These are phyloP conservation scores for Thinocorus orbignyianus DNA, from an alignment of 2,113 vertebrate genomes.

Conservation along the genomic window DNA sequence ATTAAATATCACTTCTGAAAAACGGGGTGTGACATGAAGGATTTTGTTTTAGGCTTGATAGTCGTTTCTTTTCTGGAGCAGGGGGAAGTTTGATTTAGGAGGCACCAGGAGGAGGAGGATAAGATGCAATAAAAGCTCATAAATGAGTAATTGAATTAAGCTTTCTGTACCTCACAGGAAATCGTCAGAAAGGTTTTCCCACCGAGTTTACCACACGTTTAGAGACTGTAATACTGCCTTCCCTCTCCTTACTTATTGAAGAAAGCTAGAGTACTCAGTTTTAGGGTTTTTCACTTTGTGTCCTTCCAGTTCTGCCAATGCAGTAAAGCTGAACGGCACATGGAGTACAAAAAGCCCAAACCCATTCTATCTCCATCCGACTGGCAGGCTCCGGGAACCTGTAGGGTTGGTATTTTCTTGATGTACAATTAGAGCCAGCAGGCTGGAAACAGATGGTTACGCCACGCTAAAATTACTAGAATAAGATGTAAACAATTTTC, in stretches of 20 bases:
- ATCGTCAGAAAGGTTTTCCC: background rate
- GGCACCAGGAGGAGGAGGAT: background rate
- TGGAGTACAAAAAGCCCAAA: fast-evolving
- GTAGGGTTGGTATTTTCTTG: background rate
- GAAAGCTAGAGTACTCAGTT: background rate
- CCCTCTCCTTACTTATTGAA: background rate
- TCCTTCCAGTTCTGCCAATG: fast-evolving
- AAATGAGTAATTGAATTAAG: slow-evolving; percentile 38
- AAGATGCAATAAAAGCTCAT: background rate
- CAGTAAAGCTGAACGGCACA: background rate
- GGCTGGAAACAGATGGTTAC: slow-evolving; percentile 8
- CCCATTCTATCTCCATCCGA: background rate
- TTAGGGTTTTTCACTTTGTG: background rate
- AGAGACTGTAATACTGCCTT: background rate
- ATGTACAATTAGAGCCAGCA: background rate
- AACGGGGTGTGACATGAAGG: background rate
- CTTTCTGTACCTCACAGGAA: background rate
- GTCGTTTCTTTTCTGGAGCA: background rate
- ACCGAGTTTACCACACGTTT: background rate
- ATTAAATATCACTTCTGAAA: background rate
- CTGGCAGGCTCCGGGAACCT: background rate
- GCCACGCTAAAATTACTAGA: background rate
- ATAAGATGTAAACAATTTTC: background rate
- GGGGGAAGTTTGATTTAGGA: background rate
- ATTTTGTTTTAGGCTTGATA: background rate